Percentiles rank a stretch among this genome's conserved stretches.
Conservation (phyloP, 2,113 vertebrate genomes). For the Girardinichthys multiradiatus region DNA sequence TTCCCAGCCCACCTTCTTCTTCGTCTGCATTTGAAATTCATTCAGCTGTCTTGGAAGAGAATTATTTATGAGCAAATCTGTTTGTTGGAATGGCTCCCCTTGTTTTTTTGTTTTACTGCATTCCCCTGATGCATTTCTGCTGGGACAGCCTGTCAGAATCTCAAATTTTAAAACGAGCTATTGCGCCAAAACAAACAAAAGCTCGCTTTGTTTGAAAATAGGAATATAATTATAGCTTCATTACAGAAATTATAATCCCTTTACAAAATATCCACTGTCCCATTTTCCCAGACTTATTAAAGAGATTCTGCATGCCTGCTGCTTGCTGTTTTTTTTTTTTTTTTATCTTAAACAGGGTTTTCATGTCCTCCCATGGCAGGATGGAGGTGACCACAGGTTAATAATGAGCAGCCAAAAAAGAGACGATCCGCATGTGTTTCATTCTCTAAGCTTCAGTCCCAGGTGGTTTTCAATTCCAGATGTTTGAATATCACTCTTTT, state of each 20-base stretch:
- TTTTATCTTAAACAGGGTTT: slow-evolving; percentile 61
- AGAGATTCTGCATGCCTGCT: slow-evolving; percentile 52
- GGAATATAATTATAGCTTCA: slow-evolving; percentile 63
- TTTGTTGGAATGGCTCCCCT: slow-evolving; percentile 68
- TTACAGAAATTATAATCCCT: slow-evolving; percentile 56
- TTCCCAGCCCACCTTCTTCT: slow-evolving; percentile 64
- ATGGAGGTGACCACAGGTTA: slow-evolving; percentile 70
- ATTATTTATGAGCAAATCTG: slow-evolving; percentile 81
- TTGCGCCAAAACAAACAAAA: slow-evolving; percentile 53
- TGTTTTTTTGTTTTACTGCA: slow-evolving; percentile 62
- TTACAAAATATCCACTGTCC: slow-evolving; percentile 44
- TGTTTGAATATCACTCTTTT: slow-evolving; percentile 63
- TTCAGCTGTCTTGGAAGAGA: slow-evolving; percentile 68
- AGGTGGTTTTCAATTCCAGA: slow-evolving; percentile 65
- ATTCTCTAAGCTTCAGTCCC: slow-evolving; percentile 58
- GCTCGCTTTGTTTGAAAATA: slow-evolving; percentile 44
- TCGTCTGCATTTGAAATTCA: slow-evolving; percentile 72
- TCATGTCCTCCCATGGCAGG: slow-evolving; percentile 63
- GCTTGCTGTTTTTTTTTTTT: slow-evolving; percentile 41
- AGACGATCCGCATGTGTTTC: slow-evolving; percentile 42
- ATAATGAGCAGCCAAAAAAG: slow-evolving; percentile 68
- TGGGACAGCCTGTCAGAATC: slow-evolving; percentile 69
- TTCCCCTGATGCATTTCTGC: slow-evolving; percentile 60
- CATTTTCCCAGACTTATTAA: slow-evolving; percentile 69
- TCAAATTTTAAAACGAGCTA: slow-evolving; percentile 40